These are phyloP conservation scores for Rhagonycha lutea DNA, from an alignment of 2,888 invertebrate genomes.

Conservation along the genomic window DNA sequence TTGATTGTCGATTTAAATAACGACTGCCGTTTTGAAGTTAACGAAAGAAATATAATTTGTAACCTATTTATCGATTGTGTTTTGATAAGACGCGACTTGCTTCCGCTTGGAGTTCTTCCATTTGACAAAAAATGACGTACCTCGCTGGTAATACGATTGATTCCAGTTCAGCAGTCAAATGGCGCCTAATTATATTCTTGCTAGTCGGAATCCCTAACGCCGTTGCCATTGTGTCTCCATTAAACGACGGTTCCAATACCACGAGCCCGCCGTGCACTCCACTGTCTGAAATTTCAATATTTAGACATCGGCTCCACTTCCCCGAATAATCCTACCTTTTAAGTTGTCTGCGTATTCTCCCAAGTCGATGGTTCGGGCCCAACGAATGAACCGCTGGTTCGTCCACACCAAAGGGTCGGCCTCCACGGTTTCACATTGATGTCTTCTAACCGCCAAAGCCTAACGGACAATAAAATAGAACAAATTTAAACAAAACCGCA, in stretches of 20 bases:
- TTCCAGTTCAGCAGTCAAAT: conserved; percentile 89
- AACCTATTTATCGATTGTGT: conserved; percentile 48
- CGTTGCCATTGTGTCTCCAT: conserved; percentile 92
- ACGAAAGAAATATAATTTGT: neutral
- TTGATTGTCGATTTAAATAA: neutral
- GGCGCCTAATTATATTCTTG: conserved; percentile 90
- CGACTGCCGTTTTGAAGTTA: neutral
- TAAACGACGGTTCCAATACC: conserved; percentile 91
- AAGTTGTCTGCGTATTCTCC: conserved; percentile 92
- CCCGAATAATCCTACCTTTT: conserved; percentile 67
- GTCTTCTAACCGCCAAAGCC: conserved; percentile 84
- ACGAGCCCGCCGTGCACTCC: conserved; percentile 95
- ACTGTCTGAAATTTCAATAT: conserved; percentile 66
- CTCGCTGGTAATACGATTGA: conserved; percentile 90
- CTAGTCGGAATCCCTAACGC: conserved; percentile 90
- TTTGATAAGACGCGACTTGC: conserved; percentile 71
- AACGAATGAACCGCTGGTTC: conserved; percentile 90
- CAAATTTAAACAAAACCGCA: neutral
- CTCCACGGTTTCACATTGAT: conserved; percentile 86
- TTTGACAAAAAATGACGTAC: conserved; percentile 86
- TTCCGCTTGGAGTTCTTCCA: conserved; percentile 82
- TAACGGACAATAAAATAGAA: conserved; percentile 44
- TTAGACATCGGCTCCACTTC: neutral
- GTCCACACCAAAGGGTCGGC: conserved; percentile 96
- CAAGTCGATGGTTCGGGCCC: conserved; percentile 92